Evolutionary conservation across 2,888 invertebrate genomes (phyloP).

Genomic region (Calliphora vomitoria): DNA sequence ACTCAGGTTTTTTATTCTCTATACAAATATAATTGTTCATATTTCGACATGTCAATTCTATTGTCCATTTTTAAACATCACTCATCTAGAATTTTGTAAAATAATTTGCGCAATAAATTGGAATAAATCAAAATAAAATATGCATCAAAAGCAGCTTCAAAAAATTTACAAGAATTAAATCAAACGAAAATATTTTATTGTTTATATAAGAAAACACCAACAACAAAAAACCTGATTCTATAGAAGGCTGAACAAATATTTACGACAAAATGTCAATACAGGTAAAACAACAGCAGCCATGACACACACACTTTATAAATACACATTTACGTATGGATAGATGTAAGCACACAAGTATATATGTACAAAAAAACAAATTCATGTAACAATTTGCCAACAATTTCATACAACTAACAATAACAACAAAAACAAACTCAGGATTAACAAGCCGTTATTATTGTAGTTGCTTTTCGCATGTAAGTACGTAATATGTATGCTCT

Average conservation of each 20-base stretch:
- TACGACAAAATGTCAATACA: conserved; percentile 12
- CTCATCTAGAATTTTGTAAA: background rate
- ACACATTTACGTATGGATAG: background rate
- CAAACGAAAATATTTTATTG: conserved; percentile 1
- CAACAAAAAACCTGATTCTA: background rate
- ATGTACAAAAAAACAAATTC: background rate
- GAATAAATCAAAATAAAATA: background rate
- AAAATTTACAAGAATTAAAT: conserved; percentile 6
- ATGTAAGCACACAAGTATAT: background rate
- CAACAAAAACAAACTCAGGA: background rate
- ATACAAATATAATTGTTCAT: too few species aligned
- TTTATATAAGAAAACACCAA: conserved; percentile 5
- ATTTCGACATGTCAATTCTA: too few species aligned
- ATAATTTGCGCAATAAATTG: background rate
- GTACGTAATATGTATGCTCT: background rate
- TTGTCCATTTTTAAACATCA: background rate
- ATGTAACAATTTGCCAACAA: background rate
- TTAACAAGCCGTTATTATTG: background rate
- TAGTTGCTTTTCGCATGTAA: background rate
- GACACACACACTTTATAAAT: background rate
- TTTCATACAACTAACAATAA: background rate
- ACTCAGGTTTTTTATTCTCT: too few species aligned
- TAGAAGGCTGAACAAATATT: conserved; percentile 17
- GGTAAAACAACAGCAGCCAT: background rate
- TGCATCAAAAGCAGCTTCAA: background rate